Evolutionary conservation across 1,140 invertebrate species (phyloP).

Genomic region (Drosophila navojoa): DNA sequence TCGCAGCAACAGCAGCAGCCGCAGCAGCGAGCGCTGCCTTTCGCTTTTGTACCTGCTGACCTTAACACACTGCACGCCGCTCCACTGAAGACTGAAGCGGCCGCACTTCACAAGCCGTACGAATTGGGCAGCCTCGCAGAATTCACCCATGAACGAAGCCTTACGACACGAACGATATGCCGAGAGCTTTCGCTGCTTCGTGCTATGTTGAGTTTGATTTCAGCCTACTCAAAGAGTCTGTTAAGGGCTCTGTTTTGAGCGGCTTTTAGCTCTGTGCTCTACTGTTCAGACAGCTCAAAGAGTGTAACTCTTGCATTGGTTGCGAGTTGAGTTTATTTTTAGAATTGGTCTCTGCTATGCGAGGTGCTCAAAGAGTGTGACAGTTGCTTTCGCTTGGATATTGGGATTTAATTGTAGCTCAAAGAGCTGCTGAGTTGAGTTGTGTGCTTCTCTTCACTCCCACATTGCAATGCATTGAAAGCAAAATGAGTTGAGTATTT

Average conservation of each 20-base stretch:
- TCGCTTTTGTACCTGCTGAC: conserved; percentile 43
- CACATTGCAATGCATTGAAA: no score
- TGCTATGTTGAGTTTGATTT: conserved; percentile 10
- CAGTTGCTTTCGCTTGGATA: background rate
- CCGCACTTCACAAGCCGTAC: conserved; percentile 6
- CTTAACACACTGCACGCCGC: conserved; percentile 62
- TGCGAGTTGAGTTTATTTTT: background rate
- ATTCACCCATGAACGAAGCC: conserved; percentile 48
- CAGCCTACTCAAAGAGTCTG: background rate
- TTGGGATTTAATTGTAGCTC: background rate
- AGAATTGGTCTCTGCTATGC: background rate
- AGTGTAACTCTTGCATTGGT: background rate
- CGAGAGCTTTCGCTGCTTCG: conserved; percentile 16
- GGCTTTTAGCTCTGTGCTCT: background rate
- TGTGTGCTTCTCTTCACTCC: background rate
- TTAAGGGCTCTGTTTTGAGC: background rate
- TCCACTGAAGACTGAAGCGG: conserved; percentile 64
- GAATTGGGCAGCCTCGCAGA: conserved; percentile 27
- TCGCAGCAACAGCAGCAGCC: background rate
- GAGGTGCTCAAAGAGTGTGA: background rate
- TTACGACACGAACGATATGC: background rate
- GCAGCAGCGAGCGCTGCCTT: background rate
- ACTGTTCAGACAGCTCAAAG: background rate
- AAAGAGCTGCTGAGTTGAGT: conserved; percentile 5
- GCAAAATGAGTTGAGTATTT: no score